Evolutionary conservation across 2,888 invertebrate genomes (phyloP).

Genomic region (Tortrix viridana): DNA sequence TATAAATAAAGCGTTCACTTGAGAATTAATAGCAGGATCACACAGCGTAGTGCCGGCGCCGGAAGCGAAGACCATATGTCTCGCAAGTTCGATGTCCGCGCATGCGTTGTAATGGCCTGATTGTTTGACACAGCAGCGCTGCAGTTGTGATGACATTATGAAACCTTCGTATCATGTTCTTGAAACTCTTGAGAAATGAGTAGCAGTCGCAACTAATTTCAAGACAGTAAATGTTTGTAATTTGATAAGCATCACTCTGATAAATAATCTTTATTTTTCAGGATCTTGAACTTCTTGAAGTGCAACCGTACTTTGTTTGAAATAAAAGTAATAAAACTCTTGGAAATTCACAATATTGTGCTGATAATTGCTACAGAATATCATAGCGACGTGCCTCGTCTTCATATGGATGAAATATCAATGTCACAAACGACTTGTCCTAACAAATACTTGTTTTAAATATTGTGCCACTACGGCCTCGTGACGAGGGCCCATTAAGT

Average conservation of each 20-base stretch:
- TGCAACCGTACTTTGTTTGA: too few species aligned
- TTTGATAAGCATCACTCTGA: not conserved
- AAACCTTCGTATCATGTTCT: constrained; percentile 9
- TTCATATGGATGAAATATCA: too few species aligned
- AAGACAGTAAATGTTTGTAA: not conserved
- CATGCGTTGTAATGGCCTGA: constrained; percentile 41
- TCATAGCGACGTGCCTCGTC: too few species aligned
- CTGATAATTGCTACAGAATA: too few species aligned
- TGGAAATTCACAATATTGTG: too few species aligned
- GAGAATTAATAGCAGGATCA: constrained; percentile 23
- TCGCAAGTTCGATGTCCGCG: constrained; percentile 60
- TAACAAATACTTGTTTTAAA: not conserved
- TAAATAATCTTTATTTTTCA: not conserved
- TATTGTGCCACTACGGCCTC: constrained; percentile 3
- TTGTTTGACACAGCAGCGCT: constrained; percentile 31
- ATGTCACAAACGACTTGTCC: not conserved
- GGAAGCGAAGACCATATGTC: constrained; percentile 47
- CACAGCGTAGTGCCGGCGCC: constrained; percentile 42
- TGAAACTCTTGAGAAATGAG: constrained; percentile 4
- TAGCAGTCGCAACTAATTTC: not conserved
- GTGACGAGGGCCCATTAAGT: constrained; percentile 18
- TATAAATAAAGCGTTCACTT: constrained; percentile 26
- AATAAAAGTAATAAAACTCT: too few species aligned
- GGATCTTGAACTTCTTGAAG: too few species aligned
- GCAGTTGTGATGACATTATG: constrained; percentile 22